Conservation (phyloP, 2,797 vertebrate genomes). For the Micropoecilia bifurca region DNA sequence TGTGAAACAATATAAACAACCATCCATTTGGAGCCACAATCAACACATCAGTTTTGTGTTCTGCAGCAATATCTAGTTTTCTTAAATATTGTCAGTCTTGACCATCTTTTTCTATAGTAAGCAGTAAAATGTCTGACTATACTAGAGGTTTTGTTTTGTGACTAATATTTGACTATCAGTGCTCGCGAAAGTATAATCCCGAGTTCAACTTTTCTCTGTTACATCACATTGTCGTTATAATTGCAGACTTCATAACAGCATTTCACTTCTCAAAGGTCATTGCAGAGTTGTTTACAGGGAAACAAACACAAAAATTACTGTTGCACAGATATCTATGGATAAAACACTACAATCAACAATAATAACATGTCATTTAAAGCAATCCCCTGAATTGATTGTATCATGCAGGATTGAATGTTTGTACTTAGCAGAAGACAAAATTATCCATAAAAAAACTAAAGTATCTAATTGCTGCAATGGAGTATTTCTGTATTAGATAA, state of each 20-base stretch:
- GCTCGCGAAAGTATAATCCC: neutral
- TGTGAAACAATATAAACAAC: neutral
- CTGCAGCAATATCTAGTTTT: neutral
- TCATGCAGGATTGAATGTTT: neutral
- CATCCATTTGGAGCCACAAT: neutral
- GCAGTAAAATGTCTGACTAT: neutral
- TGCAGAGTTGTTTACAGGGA: neutral
- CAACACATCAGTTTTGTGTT: neutral
- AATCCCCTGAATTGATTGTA: neutral
- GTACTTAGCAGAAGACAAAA: neutral
- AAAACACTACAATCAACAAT: neutral
- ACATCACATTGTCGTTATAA: neutral
- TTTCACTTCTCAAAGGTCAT: conserved; percentile 32
- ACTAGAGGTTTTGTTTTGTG: neutral
- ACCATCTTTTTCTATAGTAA: neutral
- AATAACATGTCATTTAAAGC: neutral
- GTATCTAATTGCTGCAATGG: neutral
- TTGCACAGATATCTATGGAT: neutral
- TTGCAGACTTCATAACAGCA: conserved; percentile 22
- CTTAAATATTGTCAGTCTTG: neutral
- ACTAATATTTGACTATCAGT: neutral
- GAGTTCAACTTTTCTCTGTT: neutral
- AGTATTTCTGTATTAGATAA: neutral
- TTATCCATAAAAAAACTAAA: neutral
- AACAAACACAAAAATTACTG: neutral